Conservation (phyloP, 2,888 invertebrate species). For the Therioaphis trifolii region DNA sequence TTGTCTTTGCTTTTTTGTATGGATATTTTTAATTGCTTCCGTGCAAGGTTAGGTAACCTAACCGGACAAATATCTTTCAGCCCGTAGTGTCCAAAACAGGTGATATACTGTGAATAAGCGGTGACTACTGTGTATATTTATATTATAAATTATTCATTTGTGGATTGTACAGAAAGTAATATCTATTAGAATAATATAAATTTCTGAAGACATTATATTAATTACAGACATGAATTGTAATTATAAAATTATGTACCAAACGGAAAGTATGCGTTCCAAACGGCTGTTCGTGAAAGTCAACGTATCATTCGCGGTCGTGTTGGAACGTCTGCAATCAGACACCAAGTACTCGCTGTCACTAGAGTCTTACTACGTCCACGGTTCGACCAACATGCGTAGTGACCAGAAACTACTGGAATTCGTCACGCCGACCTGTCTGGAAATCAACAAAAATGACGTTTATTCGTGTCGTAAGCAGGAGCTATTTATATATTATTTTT, state of each 20-base stretch:
- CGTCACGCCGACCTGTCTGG: not conserved
- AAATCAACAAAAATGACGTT: not conserved
- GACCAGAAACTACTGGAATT: not conserved
- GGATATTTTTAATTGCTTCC: not conserved
- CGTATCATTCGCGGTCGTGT: not conserved
- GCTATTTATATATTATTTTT: no score
- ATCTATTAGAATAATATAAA: no score
- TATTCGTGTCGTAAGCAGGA: slow-evolving; percentile 19
- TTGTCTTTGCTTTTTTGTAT: no score
- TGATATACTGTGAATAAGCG: no score
- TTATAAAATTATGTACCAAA: slow-evolving; percentile 11
- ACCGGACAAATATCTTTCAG: no score
- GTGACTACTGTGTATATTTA: no score
- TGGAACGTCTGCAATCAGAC: not conserved
- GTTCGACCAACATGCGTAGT: not conserved
- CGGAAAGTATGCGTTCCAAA: not conserved
- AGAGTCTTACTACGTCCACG: not conserved
- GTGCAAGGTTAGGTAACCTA: no score
- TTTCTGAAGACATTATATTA: no score
- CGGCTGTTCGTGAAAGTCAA: not conserved
- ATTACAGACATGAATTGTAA: slow-evolving; percentile 43
- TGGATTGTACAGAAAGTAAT: no score
- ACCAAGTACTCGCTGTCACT: not conserved
- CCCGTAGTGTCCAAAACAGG: no score
- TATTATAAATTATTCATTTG: no score